Evolutionary conservation across 2,113 vertebrate genomes (phyloP).

Genomic region (Bolborhynchus lineola): DNA sequence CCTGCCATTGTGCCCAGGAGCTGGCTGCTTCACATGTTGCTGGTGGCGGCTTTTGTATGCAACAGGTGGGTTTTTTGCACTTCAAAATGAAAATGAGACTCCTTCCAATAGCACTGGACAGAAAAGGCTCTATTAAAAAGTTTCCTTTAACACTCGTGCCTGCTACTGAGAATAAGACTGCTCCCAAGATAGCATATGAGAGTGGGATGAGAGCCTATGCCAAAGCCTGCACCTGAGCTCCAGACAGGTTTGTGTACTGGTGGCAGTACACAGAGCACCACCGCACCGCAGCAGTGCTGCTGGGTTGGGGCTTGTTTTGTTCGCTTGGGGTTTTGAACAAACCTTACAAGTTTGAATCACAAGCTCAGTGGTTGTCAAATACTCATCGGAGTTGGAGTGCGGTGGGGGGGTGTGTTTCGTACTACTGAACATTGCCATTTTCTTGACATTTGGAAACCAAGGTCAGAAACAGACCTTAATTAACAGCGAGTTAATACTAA

Average conservation of each 20-base stretch:
- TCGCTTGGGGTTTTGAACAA: not conserved
- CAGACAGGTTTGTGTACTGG: not conserved
- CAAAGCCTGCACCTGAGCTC: not conserved
- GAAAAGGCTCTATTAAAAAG: not conserved
- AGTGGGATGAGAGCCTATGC: not conserved
- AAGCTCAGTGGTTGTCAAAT: not conserved
- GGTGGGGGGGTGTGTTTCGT: not conserved
- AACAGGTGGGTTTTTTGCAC: not conserved
- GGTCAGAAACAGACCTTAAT: not conserved
- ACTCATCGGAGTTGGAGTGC: fast-evolving
- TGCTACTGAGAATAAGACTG: not conserved
- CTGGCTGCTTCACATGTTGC: not conserved
- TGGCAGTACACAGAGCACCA: not conserved
- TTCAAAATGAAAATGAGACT: not conserved
- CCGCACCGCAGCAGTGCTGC: not conserved
- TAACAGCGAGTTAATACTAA: not conserved
- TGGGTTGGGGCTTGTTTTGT: not conserved
- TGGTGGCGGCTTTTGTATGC: fast-evolving
- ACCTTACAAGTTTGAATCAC: not conserved
- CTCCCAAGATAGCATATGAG: not conserved
- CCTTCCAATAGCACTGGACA: not conserved
- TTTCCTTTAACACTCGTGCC: not conserved
- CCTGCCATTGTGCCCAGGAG: not conserved
- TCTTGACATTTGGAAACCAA: not conserved
- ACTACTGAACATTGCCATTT: not conserved